Conservation (phyloP, 2,113 vertebrate genomes). For the Piaya cayana region DNA sequence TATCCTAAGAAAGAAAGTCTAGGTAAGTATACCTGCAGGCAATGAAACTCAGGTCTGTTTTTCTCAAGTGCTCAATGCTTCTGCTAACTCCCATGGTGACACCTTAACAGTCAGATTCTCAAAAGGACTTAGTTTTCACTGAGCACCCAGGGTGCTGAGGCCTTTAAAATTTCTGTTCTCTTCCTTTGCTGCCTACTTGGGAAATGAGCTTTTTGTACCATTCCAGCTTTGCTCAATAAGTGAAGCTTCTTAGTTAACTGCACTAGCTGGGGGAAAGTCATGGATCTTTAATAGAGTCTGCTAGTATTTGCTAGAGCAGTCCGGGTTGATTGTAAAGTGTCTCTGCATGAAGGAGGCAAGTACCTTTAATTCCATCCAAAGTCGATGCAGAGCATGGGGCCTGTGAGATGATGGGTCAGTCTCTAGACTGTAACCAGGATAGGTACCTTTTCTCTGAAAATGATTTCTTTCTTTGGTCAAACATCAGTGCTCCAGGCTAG, state of each 20-base stretch:
- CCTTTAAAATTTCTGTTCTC: conserved; percentile 39
- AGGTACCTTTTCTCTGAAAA: not conserved
- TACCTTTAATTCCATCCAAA: not conserved
- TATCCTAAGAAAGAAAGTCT: conserved; percentile 58
- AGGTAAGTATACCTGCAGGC: conserved; percentile 66
- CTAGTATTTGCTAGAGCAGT: not conserved
- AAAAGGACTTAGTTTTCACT: conserved; percentile 56
- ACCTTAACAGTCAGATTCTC: conserved; percentile 54
- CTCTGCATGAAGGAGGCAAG: not conserved
- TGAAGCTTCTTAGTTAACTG: conserved; percentile 48
- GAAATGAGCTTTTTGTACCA: conserved; percentile 58
- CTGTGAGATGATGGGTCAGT: not conserved
- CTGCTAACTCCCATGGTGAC: conserved; percentile 50
- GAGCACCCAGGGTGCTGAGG: conserved; percentile 63
- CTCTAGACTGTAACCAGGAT: not conserved
- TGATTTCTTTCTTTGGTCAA: not conserved
- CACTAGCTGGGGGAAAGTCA: not conserved
- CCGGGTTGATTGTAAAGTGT: not conserved
- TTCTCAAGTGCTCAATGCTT: conserved; percentile 55
- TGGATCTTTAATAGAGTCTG: not conserved
- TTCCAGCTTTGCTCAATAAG: conserved; percentile 36
- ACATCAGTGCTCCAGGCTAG: not conserved
- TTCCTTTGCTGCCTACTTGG: conserved; percentile 39
- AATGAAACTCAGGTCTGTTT: conserved; percentile 51
- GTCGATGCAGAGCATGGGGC: not conserved